Evolutionary conservation across 2,113 vertebrate genomes (phyloP).

Genomic region (Dipodomys merriami): DNA sequence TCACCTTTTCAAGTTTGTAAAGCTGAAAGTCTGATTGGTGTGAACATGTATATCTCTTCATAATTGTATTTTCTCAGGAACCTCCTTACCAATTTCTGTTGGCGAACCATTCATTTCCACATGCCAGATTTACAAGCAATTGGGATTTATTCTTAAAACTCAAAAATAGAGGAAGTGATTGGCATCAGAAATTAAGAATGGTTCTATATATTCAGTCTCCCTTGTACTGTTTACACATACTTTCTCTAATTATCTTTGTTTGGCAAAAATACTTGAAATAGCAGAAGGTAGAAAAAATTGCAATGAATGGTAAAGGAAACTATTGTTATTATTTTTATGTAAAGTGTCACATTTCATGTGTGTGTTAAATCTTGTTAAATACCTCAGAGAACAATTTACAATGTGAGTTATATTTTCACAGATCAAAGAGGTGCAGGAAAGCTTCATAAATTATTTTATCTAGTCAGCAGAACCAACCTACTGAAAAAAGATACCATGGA

Average conservation of each 20-base stretch:
- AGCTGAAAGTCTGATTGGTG: conserved; percentile 34
- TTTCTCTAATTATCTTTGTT: conserved; percentile 4
- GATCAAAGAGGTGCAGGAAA: conserved; percentile 1
- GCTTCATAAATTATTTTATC: conserved; percentile 15
- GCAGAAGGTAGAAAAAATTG: conserved; percentile 22
- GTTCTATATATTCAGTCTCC: background rate
- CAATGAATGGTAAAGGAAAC: background rate
- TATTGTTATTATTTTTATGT: conserved; percentile 11
- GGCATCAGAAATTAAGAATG: background rate
- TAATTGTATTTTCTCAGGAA: background rate
- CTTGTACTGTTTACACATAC: background rate
- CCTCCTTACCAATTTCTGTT: background rate
- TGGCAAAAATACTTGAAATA: conserved; percentile 43
- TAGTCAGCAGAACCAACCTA: background rate
- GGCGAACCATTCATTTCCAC: background rate
- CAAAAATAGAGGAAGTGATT: background rate
- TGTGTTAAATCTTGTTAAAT: conserved; percentile 40
- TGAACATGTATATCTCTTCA: conserved; percentile 16
- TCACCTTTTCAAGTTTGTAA: conserved; percentile 61
- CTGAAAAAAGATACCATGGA: background rate
- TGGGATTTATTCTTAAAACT: background rate
- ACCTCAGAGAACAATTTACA: background rate
- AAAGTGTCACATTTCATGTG: conserved; percentile 16
- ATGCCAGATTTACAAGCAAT: background rate
- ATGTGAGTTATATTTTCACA: conserved; percentile 13